Percentiles rank a stretch among this genome's conserved stretches.
phyloP scores from a whole-genome alignment of 2,113 vertebrate species.

The Eidolon helvum region DNA sequence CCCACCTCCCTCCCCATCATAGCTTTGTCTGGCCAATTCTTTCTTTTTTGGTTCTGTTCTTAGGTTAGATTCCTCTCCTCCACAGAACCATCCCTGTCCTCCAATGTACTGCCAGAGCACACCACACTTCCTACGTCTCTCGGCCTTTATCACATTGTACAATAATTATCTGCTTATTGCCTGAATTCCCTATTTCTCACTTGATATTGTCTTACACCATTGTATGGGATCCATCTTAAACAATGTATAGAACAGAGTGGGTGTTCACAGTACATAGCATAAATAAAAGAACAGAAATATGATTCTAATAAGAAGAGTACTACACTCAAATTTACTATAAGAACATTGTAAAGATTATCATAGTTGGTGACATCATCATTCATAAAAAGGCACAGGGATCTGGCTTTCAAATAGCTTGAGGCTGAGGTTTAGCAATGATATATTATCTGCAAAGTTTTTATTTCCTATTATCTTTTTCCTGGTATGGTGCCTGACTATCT shows the following conservation, averaged over 20 bases:
- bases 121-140: background rate
- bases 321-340: background rate
- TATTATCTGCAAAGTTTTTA: background rate
- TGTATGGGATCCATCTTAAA: background rate
- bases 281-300: background rate
- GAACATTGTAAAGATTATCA: background rate
- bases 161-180: background rate
- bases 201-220: background rate
- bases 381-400: background rate
- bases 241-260: background rate
- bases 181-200: background rate
- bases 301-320: background rate
- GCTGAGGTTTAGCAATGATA: background rate
- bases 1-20: no score
- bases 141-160: background rate
- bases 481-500: background rate
- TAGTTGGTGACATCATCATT: background rate
- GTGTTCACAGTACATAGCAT: background rate
- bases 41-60: background rate
- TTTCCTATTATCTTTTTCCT: background rate
- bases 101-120: background rate
- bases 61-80: background rate
- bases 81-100: background rate
- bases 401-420: background rate
- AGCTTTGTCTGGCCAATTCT: background rate